These are phyloP conservation scores for Solea senegalensis DNA, from an alignment of 2,113 vertebrate species.

Conservation along the genomic window DNA sequence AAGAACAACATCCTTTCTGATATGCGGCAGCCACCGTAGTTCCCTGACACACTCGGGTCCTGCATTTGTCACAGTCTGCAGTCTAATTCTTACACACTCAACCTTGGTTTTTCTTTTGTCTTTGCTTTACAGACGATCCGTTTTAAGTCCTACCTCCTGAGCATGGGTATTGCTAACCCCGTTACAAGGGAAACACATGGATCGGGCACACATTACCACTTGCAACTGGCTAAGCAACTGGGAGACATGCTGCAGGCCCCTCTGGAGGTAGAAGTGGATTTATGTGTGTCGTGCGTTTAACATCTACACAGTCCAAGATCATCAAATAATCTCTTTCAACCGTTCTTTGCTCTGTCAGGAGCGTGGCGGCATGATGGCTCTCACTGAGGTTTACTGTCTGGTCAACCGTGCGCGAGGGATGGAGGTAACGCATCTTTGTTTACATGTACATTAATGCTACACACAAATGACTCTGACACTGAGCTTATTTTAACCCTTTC, in stretches of 20 bases:
- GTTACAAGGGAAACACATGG: slow-evolving; percentile 94
- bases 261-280: slow-evolving; percentile 84
- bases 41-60: too few species aligned
- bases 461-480: neutral
- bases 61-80: too few species aligned
- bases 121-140: slow-evolving; percentile 87
- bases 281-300: neutral
- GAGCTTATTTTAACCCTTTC: neutral
- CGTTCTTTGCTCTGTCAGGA: slow-evolving; percentile 78
- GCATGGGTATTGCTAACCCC: slow-evolving; percentile 97
- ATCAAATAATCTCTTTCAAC: neutral
- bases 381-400: slow-evolving; percentile 96
- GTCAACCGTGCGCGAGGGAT: slow-evolving; percentile 96
- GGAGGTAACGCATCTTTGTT: slow-evolving; percentile 82
- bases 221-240: slow-evolving; percentile 95
- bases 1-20: too few species aligned
- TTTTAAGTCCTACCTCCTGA: slow-evolving; percentile 97
- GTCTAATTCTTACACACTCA: neutral
- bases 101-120: slow-evolving; percentile 1
- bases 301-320: neutral
- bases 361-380: slow-evolving; percentile 96
- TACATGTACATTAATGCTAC: neutral
- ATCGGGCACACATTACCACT: slow-evolving; percentile 95
- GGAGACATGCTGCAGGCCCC: slow-evolving; percentile 91
- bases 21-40: too few species aligned